These are phyloP conservation scores for Phoebastria nigripes DNA, from an alignment of 2,797 vertebrate species.

Conservation along the genomic window DNA sequence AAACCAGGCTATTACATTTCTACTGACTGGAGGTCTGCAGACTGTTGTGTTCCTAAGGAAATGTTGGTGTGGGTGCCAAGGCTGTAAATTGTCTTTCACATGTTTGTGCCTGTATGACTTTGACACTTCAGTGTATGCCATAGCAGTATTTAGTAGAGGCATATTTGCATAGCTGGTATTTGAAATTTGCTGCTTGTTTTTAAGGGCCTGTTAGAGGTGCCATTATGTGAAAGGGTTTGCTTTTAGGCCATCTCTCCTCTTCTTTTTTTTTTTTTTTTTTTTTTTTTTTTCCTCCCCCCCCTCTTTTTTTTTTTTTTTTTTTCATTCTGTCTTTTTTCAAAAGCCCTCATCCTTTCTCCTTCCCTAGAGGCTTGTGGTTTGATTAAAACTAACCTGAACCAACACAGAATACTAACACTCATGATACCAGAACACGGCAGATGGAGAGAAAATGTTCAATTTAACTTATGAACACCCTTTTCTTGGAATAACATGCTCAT, in stretches of 20 bases:
- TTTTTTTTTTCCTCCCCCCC: too few relatives aligned
- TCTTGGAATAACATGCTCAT: not conserved
- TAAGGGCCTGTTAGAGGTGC: not conserved
- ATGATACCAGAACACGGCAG: not conserved
- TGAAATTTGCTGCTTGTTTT: not conserved
- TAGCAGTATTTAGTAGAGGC: not conserved
- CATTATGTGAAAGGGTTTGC: not conserved
- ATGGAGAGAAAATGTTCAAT: not conserved
- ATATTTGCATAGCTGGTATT: not conserved
- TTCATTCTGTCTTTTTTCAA: not conserved
- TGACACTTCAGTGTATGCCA: not conserved
- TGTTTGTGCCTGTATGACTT: not conserved
- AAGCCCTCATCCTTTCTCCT: not conserved
- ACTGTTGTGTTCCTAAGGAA: not conserved
- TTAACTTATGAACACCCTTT: not conserved
- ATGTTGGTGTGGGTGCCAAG: not conserved
- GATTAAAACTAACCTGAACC: conserved; percentile 3
- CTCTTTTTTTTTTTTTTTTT: too few relatives aligned
- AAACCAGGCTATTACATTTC: not conserved
- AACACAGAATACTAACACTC: not conserved
- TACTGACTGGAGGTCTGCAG: not conserved
- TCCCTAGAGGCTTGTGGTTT: not conserved
- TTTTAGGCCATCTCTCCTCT: not conserved
- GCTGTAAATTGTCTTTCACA: not conserved
- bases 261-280: too few relatives aligned